A percentile compares a stretch with the other conserved stretches of the same genome.
Conservation (phyloP, 92 coral and sea anemone species). For the Ricordea florida region DNA sequence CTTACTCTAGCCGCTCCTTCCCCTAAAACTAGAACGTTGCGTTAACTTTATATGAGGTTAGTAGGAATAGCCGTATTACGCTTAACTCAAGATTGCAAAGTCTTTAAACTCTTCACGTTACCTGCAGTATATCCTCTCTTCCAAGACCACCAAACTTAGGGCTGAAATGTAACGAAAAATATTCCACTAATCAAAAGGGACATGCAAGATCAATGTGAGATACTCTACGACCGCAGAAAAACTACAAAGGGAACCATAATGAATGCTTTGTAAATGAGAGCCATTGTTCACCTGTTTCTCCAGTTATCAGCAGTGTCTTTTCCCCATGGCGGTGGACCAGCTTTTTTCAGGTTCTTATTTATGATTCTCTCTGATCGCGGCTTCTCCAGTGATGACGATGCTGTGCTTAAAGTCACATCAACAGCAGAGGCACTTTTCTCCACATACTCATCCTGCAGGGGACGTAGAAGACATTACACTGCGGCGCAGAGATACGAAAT, state of each 20-base stretch:
- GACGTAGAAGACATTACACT: no score
- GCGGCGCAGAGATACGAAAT: no score
- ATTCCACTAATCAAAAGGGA: no score
- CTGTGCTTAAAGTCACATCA: slow-evolving; percentile 55
- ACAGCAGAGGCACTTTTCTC: slow-evolving; percentile 69
- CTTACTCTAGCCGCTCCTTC: no score
- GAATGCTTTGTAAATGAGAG: no score
- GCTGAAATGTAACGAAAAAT: slow-evolving; percentile 36
- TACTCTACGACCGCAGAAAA: no score
- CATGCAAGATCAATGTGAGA: no score
- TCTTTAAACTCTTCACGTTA: neutral
- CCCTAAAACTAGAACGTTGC: no score
- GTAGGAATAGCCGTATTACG: no score
- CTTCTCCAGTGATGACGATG: slow-evolving; percentile 73
- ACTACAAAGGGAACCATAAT: no score
- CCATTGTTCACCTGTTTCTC: slow-evolving; percentile 99
- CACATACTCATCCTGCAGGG: slow-evolving; percentile 82
- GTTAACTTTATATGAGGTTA: no score
- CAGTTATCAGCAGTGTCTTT: slow-evolving; percentile 82
- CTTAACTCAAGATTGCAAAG: no score
- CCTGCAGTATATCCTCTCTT: slow-evolving; percentile 91
- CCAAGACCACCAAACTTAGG: slow-evolving; percentile 97
- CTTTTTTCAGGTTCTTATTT: slow-evolving; percentile 60
- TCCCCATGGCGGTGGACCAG: slow-evolving; percentile 93
- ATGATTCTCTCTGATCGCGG: slow-evolving; percentile 71